Conservation (phyloP, 1,140 invertebrate species). For the Diabrotica virgifera region DNA sequence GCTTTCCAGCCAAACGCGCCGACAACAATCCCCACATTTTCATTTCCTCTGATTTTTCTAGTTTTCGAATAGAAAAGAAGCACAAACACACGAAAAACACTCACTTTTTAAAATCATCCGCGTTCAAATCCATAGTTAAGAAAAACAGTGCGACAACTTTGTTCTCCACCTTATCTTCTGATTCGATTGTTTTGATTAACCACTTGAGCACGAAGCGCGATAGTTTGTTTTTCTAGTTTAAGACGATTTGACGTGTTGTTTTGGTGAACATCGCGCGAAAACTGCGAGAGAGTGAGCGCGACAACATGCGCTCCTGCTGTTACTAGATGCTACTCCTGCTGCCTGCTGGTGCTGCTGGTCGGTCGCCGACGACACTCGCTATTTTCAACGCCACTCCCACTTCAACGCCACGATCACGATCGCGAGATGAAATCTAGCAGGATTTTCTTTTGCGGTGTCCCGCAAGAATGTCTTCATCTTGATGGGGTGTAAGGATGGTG, state of each 20-base stretch:
- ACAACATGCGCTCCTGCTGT: constrained; percentile 4
- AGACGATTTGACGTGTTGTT: neutral
- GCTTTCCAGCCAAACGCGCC: constrained; percentile 1
- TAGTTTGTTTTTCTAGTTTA: no score
- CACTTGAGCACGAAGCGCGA: no score
- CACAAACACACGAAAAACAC: neutral
- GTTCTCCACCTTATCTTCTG: no score
- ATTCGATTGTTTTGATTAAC: no score
- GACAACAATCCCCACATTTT: neutral
- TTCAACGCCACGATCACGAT: constrained; percentile 2
- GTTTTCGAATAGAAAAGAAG: neutral
- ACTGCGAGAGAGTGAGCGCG: constrained; percentile 8
- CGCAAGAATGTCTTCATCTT: neutral
- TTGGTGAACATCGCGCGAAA: constrained; percentile 7
- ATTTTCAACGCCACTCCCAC: constrained; percentile 9
- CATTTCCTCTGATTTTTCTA: neutral
- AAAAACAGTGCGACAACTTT: no score
- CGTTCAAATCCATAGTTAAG: no score
- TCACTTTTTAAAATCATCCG: neutral
- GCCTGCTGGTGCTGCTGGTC: constrained; percentile 9
- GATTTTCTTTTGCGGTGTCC: constrained; percentile 4
- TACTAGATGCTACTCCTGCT: constrained; percentile 1
- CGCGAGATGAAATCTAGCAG: constrained; percentile 8
- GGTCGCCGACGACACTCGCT: neutral
- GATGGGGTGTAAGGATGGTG: neutral